Conservation (phyloP, 2,113 vertebrate genomes). For the Casuarius casuarius region DNA sequence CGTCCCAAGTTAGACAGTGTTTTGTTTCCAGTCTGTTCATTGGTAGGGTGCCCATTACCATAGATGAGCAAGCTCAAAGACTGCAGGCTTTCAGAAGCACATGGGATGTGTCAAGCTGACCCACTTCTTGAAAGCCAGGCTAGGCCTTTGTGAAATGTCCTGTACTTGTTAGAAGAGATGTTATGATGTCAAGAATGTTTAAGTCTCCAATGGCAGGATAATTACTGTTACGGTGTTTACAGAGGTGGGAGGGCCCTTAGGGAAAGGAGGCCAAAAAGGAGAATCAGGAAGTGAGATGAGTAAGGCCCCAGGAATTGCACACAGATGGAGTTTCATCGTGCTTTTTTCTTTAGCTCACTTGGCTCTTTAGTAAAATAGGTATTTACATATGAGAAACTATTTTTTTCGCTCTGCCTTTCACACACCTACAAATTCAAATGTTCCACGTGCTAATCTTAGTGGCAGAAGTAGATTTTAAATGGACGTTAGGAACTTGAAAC, state of each 20-base stretch:
- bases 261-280: slow-evolving; percentile 56
- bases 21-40: slow-evolving; percentile 28
- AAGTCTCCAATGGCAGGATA: slow-evolving; percentile 30
- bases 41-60: slow-evolving; percentile 65
- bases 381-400: neutral
- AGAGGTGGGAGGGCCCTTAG: slow-evolving; percentile 56
- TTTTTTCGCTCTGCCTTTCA: slow-evolving; percentile 1
- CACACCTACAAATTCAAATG: neutral
- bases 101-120: slow-evolving; percentile 66
- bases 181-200: slow-evolving; percentile 57
- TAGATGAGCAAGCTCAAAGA: slow-evolving; percentile 64
- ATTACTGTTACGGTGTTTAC: slow-evolving; percentile 61
- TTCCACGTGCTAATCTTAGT: neutral
- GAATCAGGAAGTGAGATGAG: slow-evolving; percentile 62
- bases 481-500: neutral
- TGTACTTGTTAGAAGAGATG: slow-evolving; percentile 20
- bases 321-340: neutral
- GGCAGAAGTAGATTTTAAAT: slow-evolving; percentile 10
- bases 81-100: slow-evolving; percentile 35
- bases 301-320: slow-evolving; percentile 35
- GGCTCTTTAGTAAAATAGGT: slow-evolving; percentile 23
- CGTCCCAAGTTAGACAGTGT: neutral
- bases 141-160: slow-evolving; percentile 50
- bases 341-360: slow-evolving; percentile 33
- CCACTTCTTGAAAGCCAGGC: slow-evolving; percentile 62